Base-by-base conservation (phyloP, 2,113 vertebrate species). In the Psammodynastes pulverulentus region DNA sequence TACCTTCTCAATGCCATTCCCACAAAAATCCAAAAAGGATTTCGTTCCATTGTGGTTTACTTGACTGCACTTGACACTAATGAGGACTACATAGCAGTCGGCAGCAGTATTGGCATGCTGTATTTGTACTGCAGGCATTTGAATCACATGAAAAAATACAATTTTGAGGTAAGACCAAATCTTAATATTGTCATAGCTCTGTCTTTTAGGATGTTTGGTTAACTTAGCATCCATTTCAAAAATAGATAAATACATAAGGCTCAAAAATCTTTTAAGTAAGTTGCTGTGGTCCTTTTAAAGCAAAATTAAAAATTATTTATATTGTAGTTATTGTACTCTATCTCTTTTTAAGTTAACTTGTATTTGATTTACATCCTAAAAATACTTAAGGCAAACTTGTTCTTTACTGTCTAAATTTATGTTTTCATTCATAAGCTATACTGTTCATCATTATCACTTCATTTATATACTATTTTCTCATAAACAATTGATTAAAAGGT, bases 81-180 rank as follows among this genome's bases (percentile, higher is more conserved):
- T 94, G 97, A 94, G 53, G 99, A 99, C 97, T 99, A 99, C 97
- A 98, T 99, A 91, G 99, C 99, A 0, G 98, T 99, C 94, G 99
- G 99, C 94, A 99, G 98, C 97, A 99, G 98, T 96, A 99, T 98
- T 1, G 98, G 99, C 1, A 99, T 99, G 99, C 98, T 99, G 6
- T 99, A 99, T 94, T 97, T 99, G 49, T 99, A 99, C 97, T 99
- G 99, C 93, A 97, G 99, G 17, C 97, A 97, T 67, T 94, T 98
- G 9, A 97, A 97, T 89, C 98, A 98, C 94, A 99, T 99, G 99
- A 98, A 97, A 95, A 99, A 99, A 95, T 99, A 99, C 54, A 99
- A 98, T 96, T 97, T 99, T 24, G 98, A 99, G 98, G 99, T 99
- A 96, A 95, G 96, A 29, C 23, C 10, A 3, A 1, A 19, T 5